Base-by-base conservation (phyloP, 2,113 vertebrate species). In the Dendrocopos noguchii region DNA sequence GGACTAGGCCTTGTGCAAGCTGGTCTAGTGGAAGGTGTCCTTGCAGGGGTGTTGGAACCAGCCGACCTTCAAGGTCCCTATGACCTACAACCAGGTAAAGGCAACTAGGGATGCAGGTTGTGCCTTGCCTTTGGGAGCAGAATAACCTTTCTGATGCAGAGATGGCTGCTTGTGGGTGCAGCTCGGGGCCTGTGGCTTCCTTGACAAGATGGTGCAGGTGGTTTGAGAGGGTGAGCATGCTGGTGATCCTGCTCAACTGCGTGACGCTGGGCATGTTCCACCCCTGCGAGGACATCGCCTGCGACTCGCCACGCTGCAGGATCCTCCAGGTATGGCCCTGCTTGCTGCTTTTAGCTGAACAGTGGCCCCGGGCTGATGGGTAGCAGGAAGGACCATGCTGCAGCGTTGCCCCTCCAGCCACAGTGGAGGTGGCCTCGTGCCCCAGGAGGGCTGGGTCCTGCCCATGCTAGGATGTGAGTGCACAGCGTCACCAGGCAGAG, bases 221-320 rank as follows among this genome's bases (percentile, higher is more conserved):
- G 99, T 99, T 99, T 31, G 99, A 99, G 96, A 98, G 99, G 74
- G 98, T 99, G 61, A 99, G 99, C 95, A 99, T 99, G 99, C 90
- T 99, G 98, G 99, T 99, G 80, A 99, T 99, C 97, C 98, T 99
- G 94, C 98, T 99, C 95, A 99, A 99, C 98, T 99, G 99, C 6
- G 99, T 99, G 96, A 99, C 99, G 0, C 97, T 99, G 97, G 99
- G 99, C 83, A 99, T 99, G 99, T 99, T 99, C 96, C 99, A 99
- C 91, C 99, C 99, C 4, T 99, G 99, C 31, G 99, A 99, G 95
- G 99, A 99, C 95, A 98, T 98, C 34, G 97, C 98, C 96, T 99
- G 99, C 22, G 95, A 98, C 92, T 99, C 99, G 0, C 98, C 99
- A 17, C 98, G 99, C 95, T 99, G 99, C 98, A 98, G 98, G 95